These are phyloP conservation scores for Mormyrus lacerda DNA, from an alignment of 2,113 vertebrate genomes.

Conservation along the genomic window DNA sequence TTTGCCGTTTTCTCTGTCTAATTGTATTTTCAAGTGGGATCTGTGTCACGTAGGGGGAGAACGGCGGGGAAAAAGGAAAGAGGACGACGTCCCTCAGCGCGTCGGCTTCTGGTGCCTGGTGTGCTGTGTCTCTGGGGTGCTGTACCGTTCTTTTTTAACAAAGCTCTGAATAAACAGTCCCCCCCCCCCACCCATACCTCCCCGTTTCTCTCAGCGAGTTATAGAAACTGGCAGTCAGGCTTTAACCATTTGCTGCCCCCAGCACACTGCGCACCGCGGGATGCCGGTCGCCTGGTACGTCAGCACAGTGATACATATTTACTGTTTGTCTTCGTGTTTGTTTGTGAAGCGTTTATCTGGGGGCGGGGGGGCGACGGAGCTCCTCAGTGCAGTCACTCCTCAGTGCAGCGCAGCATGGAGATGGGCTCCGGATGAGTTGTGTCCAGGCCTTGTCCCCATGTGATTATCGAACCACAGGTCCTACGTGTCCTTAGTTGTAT, in stretches of 20 bases:
- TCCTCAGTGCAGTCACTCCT: background rate
- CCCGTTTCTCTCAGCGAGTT: constrained; percentile 46
- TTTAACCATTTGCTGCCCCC: constrained; percentile 77
- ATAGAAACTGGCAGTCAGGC: constrained; percentile 76
- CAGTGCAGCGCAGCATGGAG: background rate
- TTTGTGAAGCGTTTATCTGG: background rate
- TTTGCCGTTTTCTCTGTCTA: constrained; percentile 95
- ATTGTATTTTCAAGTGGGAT: constrained; percentile 99
- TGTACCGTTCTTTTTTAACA: constrained; percentile 79
- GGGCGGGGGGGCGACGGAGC: background rate
- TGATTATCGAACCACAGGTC: background rate
- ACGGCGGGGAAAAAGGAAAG: constrained; percentile 26
- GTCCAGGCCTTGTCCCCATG: background rate
- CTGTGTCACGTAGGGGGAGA: constrained; percentile 70
- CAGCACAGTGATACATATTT: constrained; percentile 15
- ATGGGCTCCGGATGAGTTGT: background rate
- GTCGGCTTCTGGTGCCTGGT: constrained; percentile 72
- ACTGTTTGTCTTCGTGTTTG: background rate
- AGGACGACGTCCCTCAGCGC: constrained; percentile 82
- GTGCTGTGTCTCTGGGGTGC: constrained; percentile 77
- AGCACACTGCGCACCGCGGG: constrained; percentile 71
- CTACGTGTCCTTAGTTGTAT: background rate
- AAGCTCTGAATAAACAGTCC: constrained; percentile 84
- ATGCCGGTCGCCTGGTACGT: constrained; percentile 52
- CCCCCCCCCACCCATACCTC: constrained; percentile 39